A percentile compares a stretch with the other conserved stretches of the same genome.
Evolutionary conservation across 2,888 invertebrate genomes (phyloP).

Genomic region (Mesorhabditis sp.): DNA sequence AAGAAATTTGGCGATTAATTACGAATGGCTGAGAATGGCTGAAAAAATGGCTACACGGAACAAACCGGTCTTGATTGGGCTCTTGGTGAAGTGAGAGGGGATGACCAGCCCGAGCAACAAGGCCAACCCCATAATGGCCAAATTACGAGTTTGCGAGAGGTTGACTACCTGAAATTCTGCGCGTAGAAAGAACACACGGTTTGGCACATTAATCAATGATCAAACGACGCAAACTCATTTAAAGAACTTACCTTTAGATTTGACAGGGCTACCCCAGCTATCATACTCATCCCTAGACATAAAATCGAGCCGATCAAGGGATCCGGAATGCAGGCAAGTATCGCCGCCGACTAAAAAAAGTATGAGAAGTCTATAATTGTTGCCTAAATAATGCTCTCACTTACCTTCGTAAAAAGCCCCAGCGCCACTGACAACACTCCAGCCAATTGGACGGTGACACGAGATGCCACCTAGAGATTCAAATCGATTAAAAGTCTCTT

Average conservation of each 20-base stretch:
- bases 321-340: conserved; percentile 49
- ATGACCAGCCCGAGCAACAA: conserved; percentile 40
- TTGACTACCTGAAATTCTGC: conserved; percentile 24
- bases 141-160: conserved; percentile 31
- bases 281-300: conserved; percentile 50
- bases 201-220: neutral
- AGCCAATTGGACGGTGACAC: conserved; percentile 48
- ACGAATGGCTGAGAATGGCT: too few relatives aligned
- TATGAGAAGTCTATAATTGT: neutral
- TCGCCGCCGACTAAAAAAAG: conserved; percentile 34
- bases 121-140: conserved; percentile 48
- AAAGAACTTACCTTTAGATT: conserved; percentile 36
- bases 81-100: conserved; percentile 35
- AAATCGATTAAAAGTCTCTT: neutral
- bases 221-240: too few relatives aligned
- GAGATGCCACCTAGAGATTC: conserved; percentile 38
- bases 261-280: conserved; percentile 44
- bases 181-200: neutral
- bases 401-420: neutral
- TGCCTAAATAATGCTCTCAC: neutral
- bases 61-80: conserved; percentile 29
- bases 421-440: conserved; percentile 21
- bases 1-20: too few relatives aligned
- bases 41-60: neutral
- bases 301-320: conserved; percentile 48